Base-by-base conservation (phyloP, 2,888 invertebrate genomes). In the Tribolium freemani region DNA sequence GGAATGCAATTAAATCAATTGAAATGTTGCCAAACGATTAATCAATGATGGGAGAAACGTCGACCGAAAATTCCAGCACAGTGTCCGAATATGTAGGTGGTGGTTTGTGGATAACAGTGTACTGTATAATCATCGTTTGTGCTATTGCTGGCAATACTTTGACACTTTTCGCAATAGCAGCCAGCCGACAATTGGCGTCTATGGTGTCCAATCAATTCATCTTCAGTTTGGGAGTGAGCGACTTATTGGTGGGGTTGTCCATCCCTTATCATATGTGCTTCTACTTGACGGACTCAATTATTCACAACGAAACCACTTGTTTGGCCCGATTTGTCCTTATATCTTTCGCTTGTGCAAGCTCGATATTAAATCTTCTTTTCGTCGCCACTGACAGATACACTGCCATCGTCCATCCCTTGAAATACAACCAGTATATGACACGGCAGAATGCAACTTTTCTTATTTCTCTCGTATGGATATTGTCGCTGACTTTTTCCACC, bases 301-400 rank as follows among this genome's bases (percentile, higher is more conserved):
- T 91, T 44, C 86, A 87, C 54, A 88, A 89, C 76, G 90, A 91
- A 78, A 88, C 87, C 81, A 90, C 91, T 16, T 94, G 94, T 80
- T 84, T 94, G 56, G 87, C 93, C 83, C 88, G 93, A 78, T 94
- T 94, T 86, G 92, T 93, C 66, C 88, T 94, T 64, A 91, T 93
- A 76, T 91, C 92, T 77, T 89, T 94, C 82, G 93, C 93, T 73
- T 94, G 94, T 83, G 90, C 92, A 79, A 93, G 93, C 58, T 94
- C 94, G 77, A 92, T 94, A 80, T 91, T 91, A 87, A 94, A 94
- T 84, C 89, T 95, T 77, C 91, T 94, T 81, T 91, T 92, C 58
- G 94, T 95, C 77, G 94, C 94, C 30, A 89, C 93, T 72, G 95
- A 95, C 87, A 90, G 93, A 79, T 95, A 94, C 84, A 90, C 94